Base-by-base conservation (phyloP, 2,797 vertebrate genomes). In the Tenualosa ilisha region DNA sequence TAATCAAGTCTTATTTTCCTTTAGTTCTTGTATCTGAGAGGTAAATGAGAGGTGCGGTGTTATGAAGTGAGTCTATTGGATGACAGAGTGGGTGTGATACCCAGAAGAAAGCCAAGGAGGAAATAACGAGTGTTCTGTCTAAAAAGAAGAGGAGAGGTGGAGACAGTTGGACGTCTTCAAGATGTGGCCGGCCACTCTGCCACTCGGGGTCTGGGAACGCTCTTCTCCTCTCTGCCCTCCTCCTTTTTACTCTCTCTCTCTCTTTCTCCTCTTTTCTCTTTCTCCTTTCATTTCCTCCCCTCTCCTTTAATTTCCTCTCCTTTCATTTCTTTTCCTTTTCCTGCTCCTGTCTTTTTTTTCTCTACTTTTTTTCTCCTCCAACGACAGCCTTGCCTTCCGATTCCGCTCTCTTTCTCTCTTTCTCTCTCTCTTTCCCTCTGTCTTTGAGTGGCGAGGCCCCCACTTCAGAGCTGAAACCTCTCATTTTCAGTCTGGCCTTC, bases 401-500 rank as follows among this genome's bases (percentile, higher is more conserved):
- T 63, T 13, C 26, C 31, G 7, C 37, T 40, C 90, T 49, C 43
- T 46, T 24, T 63, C 24, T 65, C 31, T 20, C 37, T 40, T 90
- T 49, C 46, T 49, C 46, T 49, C 46, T 46, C 9, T 24, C 40
- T 43, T 15, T 20, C 26, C 40, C 31, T 68, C 20, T 43, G 15
- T 31, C 12, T 68, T n/a, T n/a, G 59, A 61, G 7, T n/a, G 59
- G 17, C 7, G 72, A 46, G 72, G 65, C 65, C 13, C 65, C 11
- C 26, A 17, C 65, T 72, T 37, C 15, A 12, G 65, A 72, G 31
- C 88, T 46, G 87, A 91, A 93, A 91, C 92, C 94, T 92, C 88
- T 91, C 93, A 94, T 95, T 95, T 94, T 88, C 87, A 92, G 88
- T 91, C 90, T 92, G 91, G 91, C 92, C 83, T 86, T 83, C 83